A percentile compares a stretch with the other conserved stretches of the same genome.
phyloP scores from a whole-genome alignment of 2,113 vertebrate genomes.

The Hypocryptadius cinnamomeus region DNA sequence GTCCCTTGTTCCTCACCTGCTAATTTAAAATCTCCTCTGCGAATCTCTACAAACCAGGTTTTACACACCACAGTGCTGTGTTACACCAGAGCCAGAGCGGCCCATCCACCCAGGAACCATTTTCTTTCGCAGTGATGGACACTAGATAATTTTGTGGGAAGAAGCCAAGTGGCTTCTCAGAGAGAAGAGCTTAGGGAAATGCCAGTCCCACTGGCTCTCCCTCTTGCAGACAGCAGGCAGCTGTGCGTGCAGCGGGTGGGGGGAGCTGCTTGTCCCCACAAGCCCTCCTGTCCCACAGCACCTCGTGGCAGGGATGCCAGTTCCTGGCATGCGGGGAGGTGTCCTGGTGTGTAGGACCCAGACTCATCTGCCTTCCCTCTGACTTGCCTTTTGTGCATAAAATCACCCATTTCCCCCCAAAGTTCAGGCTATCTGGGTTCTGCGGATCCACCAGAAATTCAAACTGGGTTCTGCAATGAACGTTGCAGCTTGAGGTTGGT shows the following conservation, averaged over 20 bases:
- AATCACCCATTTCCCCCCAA: neutral
- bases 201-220: neutral
- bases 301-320: neutral
- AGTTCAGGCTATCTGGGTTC: neutral
- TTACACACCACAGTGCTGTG: neutral
- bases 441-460: neutral
- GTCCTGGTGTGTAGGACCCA: neutral
- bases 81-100: neutral
- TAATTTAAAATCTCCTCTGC: neutral
- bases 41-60: neutral
- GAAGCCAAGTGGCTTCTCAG: neutral
- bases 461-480: neutral
- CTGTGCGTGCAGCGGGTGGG: neutral
- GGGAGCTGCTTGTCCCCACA: neutral
- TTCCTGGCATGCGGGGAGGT: neutral
- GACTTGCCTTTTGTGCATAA: neutral
- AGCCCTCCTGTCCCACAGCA: neutral
- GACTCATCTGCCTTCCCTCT: neutral
- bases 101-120: rapidly evolving
- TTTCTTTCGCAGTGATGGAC: neutral
- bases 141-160: neutral
- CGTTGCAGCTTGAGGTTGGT: no score
- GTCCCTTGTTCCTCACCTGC: neutral
- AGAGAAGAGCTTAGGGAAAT: neutral
- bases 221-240: neutral